Evolutionary conservation across 2,888 invertebrate species (phyloP), one percentile per base, ranked within the genome.

Genomic region (Thera britannica): DNA sequence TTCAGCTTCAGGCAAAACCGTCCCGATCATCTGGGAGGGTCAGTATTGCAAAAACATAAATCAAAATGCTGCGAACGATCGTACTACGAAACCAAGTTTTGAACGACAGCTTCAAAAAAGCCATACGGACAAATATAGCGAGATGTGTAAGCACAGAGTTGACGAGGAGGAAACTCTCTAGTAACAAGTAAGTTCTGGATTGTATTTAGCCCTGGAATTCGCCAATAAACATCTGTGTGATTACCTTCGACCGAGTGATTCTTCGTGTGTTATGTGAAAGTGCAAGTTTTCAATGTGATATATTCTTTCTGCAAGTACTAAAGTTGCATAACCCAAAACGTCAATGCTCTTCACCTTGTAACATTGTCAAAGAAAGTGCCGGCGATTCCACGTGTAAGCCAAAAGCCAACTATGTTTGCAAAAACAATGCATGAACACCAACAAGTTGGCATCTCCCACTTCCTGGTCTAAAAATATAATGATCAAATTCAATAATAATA

Each of bases 11-110:
- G 58, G 76, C 73, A 83, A 86, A 84, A 85, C 90, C 89, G 90
- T 91, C 90, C 90, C 80, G 77, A 83, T 83, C 83, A 87, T 74
- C 88, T 88, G 90, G 90, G 86, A 89, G 89, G 89, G 76, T 72
- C 84, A 86, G 83, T 79, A 83, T 84, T 86, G 83, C 70, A 75
- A 74, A 79, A 75, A 79, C 78, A 66, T 68, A 82, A 77, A 77
- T 77, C 80, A 93, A 93, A 88, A 97, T 97, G 97, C 94, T 97
- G 90, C 96, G 97, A 94, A 96, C 96, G 89, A 95, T 96, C 82
- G 90, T 95, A 83, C 90, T 95, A 88, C 96, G 96, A 93, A 96
- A 95, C 88, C 95, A 96, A 87, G 88, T 95, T 79, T 86, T 96
- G 79, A 95, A 95, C 82, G 94, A 95, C 83, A 90, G 95, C 81